Evolutionary conservation across 2,113 vertebrate genomes (phyloP), one percentile per base, ranked within the genome.

Genomic region (Cromileptes altivelis): DNA sequence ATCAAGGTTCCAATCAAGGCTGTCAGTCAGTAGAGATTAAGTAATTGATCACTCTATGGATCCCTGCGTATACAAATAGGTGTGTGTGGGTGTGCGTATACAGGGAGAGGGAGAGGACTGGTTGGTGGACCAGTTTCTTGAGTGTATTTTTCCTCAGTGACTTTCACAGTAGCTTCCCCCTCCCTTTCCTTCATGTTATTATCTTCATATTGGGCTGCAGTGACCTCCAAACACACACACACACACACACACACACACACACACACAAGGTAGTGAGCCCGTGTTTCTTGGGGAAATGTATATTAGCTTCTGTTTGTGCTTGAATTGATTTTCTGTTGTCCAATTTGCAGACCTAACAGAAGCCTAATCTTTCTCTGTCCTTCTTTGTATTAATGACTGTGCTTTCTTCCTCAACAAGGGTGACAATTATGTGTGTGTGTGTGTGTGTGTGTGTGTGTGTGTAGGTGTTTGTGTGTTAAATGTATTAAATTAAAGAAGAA

Each of bases 241-340:
- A 50, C 33, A 73, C 37, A 63, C 37, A 77, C 4, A 65, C 45
- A 47, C 11, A 47, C 10, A 13, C 45, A 47, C 45, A 65, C 12
- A 49, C 11, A 49, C 11, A 14, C 47, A 49, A 3, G 4, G 0
- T 10, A 45, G 8, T 33, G 23, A 75, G 23, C 63, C 30, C 49
- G 61, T 62, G 60, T 71, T 82, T 85, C 49, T 60, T 69, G 62
- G 56, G 71, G 84, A 87, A 87, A 87, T 78, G 80, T 87, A 82
- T 84, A 88, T 86, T 86, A 84, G 81, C 81, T 75, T 73, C 68
- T 77, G 82, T 81, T 81, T 88, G 85, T 63, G 78, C 33, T 80
- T 64, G 71, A 77, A 89, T 91, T 82, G 88, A 89, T 91, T 89
- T 89, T 82, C 78, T 75, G 42, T 78, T 57, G 72, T 84, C 80